Percentiles rank a stretch among this genome's conserved stretches.
These are phyloP conservation scores for Trachelus iudaicus DNA, from an alignment of 2,888 invertebrate genomes.

Conservation along the genomic window DNA sequence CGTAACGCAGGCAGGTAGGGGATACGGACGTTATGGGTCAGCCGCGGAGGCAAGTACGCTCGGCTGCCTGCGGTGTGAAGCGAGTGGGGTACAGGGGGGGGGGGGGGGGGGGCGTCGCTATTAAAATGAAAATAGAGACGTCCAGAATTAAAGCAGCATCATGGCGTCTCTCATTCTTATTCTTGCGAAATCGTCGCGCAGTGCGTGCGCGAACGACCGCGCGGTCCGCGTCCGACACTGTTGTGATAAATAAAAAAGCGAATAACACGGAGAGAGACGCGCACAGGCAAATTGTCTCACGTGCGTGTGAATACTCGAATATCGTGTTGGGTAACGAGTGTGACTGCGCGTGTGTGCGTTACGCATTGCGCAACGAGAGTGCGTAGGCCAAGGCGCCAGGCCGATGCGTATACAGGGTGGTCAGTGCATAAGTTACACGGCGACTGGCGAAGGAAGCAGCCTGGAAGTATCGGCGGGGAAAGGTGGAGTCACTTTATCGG, in stretches of 20 bases:
- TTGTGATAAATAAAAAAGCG: too few species aligned
- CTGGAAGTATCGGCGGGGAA: too few species aligned
- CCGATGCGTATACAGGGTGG: conserved; percentile 21
- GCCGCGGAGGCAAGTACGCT: too few species aligned
- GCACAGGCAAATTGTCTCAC: neutral
- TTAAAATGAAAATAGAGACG: conserved; percentile 5
- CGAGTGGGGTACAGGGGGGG: too few species aligned
- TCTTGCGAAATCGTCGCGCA: neutral
- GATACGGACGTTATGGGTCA: too few species aligned
- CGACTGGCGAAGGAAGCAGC: too few species aligned
- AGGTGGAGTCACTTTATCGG: rapidly evolving
- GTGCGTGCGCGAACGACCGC: too few species aligned
- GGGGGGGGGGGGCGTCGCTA: neutral
- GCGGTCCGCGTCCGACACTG: too few species aligned
- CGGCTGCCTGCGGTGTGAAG: too few species aligned
- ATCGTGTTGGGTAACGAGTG: conserved; percentile 26
- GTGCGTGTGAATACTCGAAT: conserved; percentile 3
- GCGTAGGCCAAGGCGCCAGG: conserved; percentile 42
- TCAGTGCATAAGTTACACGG: neutral
- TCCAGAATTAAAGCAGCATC: conserved; percentile 6
- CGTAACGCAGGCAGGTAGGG: too few species aligned
- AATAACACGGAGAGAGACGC: neutral
- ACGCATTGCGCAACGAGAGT: conserved; percentile 36
- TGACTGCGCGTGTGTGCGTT: conserved; percentile 9
- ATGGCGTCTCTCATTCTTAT: conserved; percentile 4